Base-by-base conservation (phyloP, 1,140 invertebrate species). In the Lithobius niger region DNA sequence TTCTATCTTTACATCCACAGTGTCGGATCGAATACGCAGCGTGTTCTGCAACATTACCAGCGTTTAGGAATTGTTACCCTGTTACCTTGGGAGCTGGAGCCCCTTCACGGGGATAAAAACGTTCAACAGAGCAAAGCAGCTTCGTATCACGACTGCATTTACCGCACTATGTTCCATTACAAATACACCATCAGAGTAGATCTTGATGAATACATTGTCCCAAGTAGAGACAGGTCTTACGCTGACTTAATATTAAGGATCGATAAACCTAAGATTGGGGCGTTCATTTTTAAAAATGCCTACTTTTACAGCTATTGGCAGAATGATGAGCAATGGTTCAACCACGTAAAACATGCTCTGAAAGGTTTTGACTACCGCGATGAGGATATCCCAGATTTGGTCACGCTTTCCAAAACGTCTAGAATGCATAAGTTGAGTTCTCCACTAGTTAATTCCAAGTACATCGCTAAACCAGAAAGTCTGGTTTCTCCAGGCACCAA, bases 1-100 rank as follows among this genome's bases (percentile, higher is more conserved):
- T 89, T 96, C 66, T 86, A 86, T 25, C 83, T 97, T 66, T 97
- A 94, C 74, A 94, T 95, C 68, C 82, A 93, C 66, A 90, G 89
- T 0, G 73, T 92, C 26, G 86, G 88, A 3, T 66, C 74, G 1
- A 79, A 84, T 45, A 86, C 89, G 0, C 59, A 62, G 19, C 66
- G 65, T 28, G 75, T 90, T n/a, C 72, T 96, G 31, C 73, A 79
- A 16, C 75, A 83, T 63, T 93, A 92, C 65, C 71, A 76, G 3
- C 28, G 60, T 16, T 60, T 76, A 57, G 84, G 84, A 2, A 68
- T 84, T 0, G 80, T 93, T 2, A 84, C 82, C 16, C 71, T 95
- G 27, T 70, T 94, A 59, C 86, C 87, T 4, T 96, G 92, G 92
- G 50, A 67, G 24, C 72, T 95, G 44, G 84, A 91, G 86, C 96